Evolutionary conservation across 2,113 vertebrate species (phyloP), one percentile per base, ranked within the genome.

Genomic region (Ancistrus triradiatus): DNA sequence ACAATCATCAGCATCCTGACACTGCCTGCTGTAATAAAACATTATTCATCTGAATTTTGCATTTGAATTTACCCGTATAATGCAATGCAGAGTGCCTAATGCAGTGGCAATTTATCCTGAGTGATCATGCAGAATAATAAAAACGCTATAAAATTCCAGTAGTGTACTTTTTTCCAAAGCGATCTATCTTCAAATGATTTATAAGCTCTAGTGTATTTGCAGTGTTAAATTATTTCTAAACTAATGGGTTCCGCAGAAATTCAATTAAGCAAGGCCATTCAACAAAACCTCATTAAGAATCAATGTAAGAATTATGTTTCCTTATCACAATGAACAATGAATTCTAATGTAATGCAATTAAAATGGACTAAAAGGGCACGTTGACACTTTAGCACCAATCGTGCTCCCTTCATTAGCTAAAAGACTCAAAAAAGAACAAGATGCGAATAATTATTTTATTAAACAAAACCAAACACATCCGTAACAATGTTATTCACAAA

Each of bases 231-330:
- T 47, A 55, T 35, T 64, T 66, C n/a, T 11, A 61, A 67, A 73
- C 63, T 63, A 65, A 77, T 63, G 58, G 37, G 33, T 64, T 44
- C 25, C 46, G 8, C 44, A 18, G 38, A 77, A 77, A 78, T 77
- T 78, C 69, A 77, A 67, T 66, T 55, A 11, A 48, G 27, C 55
- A 62, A 21, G 66, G 68, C 69, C 52, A 58, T 48, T 37, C 60
- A 38, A 24, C 40, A 65, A 48, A 68, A 73, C 46, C 60, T 53
- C 68, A 77, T 77, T 77, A 73, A 43, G 56, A n/a, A 52, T 65
- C 66, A 58, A 66, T 73, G 51, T 77, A 61, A 71, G 71, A 74
- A 74, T 69, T 47, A 69, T 59, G 37, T 38, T 58, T 59, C 33
- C 47, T 73, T 64, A 27, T 70, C 42, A 69, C 63, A 59, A 66